Evolutionary conservation across 37 sponge, comb jelly and placozoan species (phyloP).

Genomic region (Lycopodina hypogea): DNA sequence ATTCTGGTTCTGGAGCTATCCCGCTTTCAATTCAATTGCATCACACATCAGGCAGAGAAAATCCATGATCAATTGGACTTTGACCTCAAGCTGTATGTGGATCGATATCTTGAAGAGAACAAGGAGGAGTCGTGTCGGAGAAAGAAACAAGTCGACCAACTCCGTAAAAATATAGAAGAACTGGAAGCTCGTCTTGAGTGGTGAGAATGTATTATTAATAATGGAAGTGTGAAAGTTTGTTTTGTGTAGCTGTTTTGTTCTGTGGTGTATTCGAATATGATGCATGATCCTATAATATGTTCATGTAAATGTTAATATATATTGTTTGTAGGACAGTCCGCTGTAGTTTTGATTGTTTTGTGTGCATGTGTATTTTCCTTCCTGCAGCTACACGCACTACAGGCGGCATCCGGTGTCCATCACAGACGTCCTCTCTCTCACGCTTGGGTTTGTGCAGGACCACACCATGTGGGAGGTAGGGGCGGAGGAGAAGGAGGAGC

Average conservation of each 20-base stretch:
- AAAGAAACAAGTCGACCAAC: slow-evolving; percentile 24
- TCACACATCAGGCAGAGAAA: slow-evolving; percentile 46
- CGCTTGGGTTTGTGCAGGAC: slow-evolving; percentile 39
- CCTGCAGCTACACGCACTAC: slow-evolving; percentile 44
- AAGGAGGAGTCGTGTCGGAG: slow-evolving; percentile 18
- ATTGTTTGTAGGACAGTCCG: too few species aligned
- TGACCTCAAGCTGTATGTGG: slow-evolving; percentile 52
- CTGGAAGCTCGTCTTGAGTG: slow-evolving; percentile 19
- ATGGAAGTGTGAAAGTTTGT: neutral
- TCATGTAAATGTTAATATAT: too few species aligned
- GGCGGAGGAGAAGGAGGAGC: slow-evolving; percentile 10
- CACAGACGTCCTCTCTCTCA: slow-evolving; percentile 31
- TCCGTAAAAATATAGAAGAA: slow-evolving; percentile 29
- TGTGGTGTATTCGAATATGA: too few species aligned
- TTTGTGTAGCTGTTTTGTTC: too few species aligned
- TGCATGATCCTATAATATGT: too few species aligned
- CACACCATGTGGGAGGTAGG: neutral
- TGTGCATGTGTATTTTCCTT: neutral
- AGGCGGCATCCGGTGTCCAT: slow-evolving; percentile 33
- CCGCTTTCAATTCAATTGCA: slow-evolving; percentile 57
- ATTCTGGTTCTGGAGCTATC: slow-evolving; percentile 69
- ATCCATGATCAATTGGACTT: slow-evolving; percentile 61
- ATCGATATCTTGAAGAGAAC: slow-evolving; percentile 59
- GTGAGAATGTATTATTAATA: slow-evolving; percentile 2
- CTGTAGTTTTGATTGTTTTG: too few species aligned